Base-by-base conservation (phyloP, 1,140 invertebrate genomes). In the Lanistes nyassanus region DNA sequence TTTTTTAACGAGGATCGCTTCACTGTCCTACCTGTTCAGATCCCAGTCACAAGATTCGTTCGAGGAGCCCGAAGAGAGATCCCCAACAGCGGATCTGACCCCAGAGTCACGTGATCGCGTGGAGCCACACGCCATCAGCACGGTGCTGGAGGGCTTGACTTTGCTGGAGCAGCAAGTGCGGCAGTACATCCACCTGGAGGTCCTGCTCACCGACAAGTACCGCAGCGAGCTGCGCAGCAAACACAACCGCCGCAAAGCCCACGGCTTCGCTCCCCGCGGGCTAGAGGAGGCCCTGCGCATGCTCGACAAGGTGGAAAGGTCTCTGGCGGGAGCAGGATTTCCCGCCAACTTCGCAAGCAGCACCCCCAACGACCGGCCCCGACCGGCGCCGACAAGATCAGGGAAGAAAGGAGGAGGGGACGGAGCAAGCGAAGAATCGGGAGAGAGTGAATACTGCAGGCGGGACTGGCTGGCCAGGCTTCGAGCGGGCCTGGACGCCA, bases 111-210 rank as follows among this genome's bases (percentile, higher is more conserved):
- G 51, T 70, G 51, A 34, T 3, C 55, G 60, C 55, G 70, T 62
- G 37, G 56, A 72, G 36, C 70, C 70, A 21, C 67, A 76, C 53
- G 55, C 75, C 67, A 76, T 76, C 75, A 76, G 67, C 67, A 58
- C 75, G 0, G 67, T 76, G 56, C 55, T 76, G 53, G 67, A 76
- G 39, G 75, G 75, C 26, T 47, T 76, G 4, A 34, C 51, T 21
- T 13, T 70, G 37, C 42, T 76, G 56, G 75, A 76, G 58, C 51
- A 53, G 53, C 75, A 76, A 67, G 29, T 74, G 53, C n/a, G 74
- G 13, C 3, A 71, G 37, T 76, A 76, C 75, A 47, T 76, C 29
- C 75, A 76, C 56, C n/a, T 76, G 75, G 75, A 76, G 58, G 70
- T 76, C 47, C 68, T 70, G 60, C 56, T 76, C 51, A 76, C 75